Evolutionary conservation across 2,797 vertebrate species (phyloP).

Genomic region (Cyclura pinguis): DNA sequence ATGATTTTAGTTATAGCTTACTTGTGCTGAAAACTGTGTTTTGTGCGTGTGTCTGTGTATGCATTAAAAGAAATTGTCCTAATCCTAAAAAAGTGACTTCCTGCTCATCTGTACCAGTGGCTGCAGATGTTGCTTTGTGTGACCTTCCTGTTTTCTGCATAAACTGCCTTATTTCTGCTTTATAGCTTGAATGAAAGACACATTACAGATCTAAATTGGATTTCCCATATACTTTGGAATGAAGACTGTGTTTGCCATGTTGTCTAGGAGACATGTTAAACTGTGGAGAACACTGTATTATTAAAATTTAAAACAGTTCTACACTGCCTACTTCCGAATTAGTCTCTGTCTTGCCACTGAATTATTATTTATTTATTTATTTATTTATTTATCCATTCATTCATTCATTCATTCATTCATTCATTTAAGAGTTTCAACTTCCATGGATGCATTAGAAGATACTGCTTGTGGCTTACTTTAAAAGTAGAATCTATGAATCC

Average conservation of each 20-base stretch:
- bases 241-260: constrained; percentile 6
- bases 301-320: constrained; percentile 6
- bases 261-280: neutral
- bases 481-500: constrained; percentile 38
- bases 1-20: constrained; percentile 49
- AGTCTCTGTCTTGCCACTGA: constrained; percentile 11
- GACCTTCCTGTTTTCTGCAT: neutral
- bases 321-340: neutral
- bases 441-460: constrained; percentile 17
- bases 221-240: constrained; percentile 15
- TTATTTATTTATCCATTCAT: neutral
- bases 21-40: constrained; percentile 34
- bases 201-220: constrained; percentile 7
- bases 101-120: neutral
- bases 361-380: neutral
- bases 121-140: neutral
- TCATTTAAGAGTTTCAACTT: constrained; percentile 21
- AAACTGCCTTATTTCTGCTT: neutral
- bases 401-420: too few species aligned
- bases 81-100: constrained; percentile 1
- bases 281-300: constrained; percentile 1
- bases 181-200: constrained; percentile 18
- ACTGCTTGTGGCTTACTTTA: constrained; percentile 26
- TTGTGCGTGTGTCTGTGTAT: constrained; percentile 8
- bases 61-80: neutral